A percentile compares a stretch with the other conserved stretches of the same genome.
Conservation (phyloP, 2,797 vertebrate genomes). For the Falco concolor region DNA sequence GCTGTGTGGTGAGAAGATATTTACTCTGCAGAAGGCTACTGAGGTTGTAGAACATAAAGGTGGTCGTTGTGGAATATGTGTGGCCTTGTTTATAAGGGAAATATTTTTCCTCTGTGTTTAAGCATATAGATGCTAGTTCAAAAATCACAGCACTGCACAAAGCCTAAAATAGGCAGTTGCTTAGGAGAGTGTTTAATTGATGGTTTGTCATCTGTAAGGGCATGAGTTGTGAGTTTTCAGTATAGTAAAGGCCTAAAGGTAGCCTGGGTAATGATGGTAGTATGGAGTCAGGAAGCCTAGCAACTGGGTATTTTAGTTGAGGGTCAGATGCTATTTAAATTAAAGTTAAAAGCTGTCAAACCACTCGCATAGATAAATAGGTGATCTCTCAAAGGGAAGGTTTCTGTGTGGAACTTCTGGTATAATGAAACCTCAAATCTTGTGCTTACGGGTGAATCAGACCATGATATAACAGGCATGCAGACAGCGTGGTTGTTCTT, state of each 20-base stretch:
- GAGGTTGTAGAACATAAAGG: neutral
- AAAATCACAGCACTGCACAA: neutral
- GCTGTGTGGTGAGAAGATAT: neutral
- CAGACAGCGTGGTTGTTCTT: neutral
- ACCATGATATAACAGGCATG: neutral
- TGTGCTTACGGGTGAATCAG: neutral
- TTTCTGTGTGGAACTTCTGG: neutral
- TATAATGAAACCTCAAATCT: neutral
- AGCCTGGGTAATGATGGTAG: neutral
- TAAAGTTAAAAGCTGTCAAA: neutral
- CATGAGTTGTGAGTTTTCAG: neutral
- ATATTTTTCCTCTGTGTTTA: neutral
- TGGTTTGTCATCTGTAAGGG: neutral
- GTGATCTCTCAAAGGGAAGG: neutral
- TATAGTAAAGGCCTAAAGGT: neutral
- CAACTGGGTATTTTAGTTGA: neutral
- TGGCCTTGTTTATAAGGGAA: neutral
- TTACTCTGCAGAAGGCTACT: neutral
- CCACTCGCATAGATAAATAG: neutral
- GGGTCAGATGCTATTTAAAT: neutral
- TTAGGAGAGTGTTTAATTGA: neutral
- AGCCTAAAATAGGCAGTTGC: neutral
- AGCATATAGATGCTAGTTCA: neutral
- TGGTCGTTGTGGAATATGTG: neutral
- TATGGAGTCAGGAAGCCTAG: neutral